These are phyloP conservation scores for Geophilus truncorum DNA, from an alignment of 2,888 invertebrate species.

Conservation along the genomic window DNA sequence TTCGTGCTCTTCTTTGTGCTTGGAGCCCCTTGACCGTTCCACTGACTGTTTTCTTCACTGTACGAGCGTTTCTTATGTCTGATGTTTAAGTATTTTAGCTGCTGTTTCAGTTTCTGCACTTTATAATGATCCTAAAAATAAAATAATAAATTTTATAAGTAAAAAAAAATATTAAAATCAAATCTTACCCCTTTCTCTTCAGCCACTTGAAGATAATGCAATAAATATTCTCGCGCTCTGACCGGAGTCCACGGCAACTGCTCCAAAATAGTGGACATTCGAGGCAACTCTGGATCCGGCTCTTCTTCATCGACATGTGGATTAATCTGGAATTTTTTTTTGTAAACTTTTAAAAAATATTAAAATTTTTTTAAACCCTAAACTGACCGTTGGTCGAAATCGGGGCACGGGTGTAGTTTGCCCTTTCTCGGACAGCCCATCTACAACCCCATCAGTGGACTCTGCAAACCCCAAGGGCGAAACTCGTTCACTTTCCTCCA, in stretches of 20 bases:
- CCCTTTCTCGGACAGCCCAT: background rate
- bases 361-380: too few species aligned
- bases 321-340: too few species aligned
- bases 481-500: background rate
- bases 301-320: conserved; percentile 24
- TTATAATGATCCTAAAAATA: background rate
- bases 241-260: conserved; percentile 16
- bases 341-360: too few species aligned
- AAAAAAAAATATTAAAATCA: background rate
- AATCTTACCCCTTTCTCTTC: background rate
- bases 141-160: background rate
- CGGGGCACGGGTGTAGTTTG: background rate
- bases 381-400: background rate
- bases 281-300: background rate
- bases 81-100: conserved; percentile 17
- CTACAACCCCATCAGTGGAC: background rate
- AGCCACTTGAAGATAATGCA: background rate
- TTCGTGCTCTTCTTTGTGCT: background rate
- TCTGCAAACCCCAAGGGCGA: background rate
- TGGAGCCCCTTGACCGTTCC: background rate
- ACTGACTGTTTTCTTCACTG: conserved; percentile 10
- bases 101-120: conserved; percentile 16
- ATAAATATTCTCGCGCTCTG: conserved; percentile 5
- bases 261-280: conserved; percentile 32
- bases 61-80: conserved; percentile 23